Evolutionary conservation across 1,140 invertebrate genomes (phyloP), one percentile per base, ranked within the genome.

Genomic region (Saccostrea cuccullata): DNA sequence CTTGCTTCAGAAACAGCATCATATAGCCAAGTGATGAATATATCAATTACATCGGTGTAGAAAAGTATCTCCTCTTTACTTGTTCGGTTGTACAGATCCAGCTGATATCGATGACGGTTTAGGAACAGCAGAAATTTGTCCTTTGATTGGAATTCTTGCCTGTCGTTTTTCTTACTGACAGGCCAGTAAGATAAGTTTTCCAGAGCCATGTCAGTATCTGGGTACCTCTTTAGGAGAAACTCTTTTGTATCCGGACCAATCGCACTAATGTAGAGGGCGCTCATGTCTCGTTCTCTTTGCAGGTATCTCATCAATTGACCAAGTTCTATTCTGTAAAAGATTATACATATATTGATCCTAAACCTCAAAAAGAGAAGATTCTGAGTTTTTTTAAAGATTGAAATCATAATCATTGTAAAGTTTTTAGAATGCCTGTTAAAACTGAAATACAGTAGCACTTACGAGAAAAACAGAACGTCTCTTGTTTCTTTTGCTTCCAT

Each of bases 201-300:
- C 30, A 93, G 56, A 2, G 90, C 89, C 9, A 77, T 70, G 83
- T 93, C 93, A 26, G 93, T 93, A 55, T 92, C 93, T 17, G 91
- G 89, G 70, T 93, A 94, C 13, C 91, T 83, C 9, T 91, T 73
- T 3, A 93, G 77, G 5, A 94, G 90, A 20, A 92, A 91, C 23
- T 64, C 86, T 58, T 93, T 93, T 15, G 92, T 92, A 77, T 91
- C 90, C 20, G 90, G 88, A 23, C 91, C 84, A 55, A 92, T 91
- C 20, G 87, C 87, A 87, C 93, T 94, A 2, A 93, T 82, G 64
- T 93, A 93, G 23, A 94, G 90, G 58, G 92, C 90, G 60, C 92
- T 93, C 85, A 92, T 91, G 84, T 94, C 93, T 8, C 93, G 92
- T 87, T 94, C 93, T 55, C 90, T 89, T 88, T 94, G 93, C 6